Conservation (phyloP, 2,113 vertebrate species). For the Chionis minor region DNA sequence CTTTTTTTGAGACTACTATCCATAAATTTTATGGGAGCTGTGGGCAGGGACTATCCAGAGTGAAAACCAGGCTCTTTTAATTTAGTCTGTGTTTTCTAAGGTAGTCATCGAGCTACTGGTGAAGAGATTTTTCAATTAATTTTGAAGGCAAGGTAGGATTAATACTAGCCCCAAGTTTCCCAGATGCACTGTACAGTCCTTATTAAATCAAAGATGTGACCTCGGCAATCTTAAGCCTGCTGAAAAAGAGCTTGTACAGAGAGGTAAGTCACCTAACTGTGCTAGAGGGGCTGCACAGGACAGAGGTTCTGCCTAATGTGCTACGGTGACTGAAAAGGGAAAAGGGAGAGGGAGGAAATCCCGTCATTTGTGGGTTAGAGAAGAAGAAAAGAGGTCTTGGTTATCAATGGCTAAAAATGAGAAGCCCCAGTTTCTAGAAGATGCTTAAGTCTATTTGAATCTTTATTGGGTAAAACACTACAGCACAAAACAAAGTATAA, state of each 20-base stretch:
- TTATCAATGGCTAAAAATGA: background rate
- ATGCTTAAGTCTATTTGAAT: background rate
- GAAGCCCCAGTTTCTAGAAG: background rate
- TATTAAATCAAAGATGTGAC: slow-evolving; percentile 10
- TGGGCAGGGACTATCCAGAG: background rate
- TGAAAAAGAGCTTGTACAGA: background rate
- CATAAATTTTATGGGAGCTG: background rate
- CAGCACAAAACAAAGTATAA: background rate
- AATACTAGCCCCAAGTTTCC: background rate
- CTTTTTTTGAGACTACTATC: background rate
- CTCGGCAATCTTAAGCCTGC: background rate
- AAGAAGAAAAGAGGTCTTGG: background rate
- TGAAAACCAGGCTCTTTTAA: background rate
- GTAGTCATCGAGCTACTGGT: background rate
- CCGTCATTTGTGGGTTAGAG: background rate
- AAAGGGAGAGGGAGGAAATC: background rate
- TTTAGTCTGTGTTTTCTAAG: background rate
- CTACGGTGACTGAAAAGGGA: background rate
- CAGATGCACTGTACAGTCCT: background rate
- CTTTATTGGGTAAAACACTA: background rate
- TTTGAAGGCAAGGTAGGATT: slow-evolving; percentile 3
- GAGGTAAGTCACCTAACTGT: background rate
- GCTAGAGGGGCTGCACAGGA: background rate
- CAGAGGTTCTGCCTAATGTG: background rate
- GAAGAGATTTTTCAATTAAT: slow-evolving; percentile 25